phyloP scores from a whole-genome alignment of 2,797 vertebrate genomes.

The Anguilla marmorata region DNA sequence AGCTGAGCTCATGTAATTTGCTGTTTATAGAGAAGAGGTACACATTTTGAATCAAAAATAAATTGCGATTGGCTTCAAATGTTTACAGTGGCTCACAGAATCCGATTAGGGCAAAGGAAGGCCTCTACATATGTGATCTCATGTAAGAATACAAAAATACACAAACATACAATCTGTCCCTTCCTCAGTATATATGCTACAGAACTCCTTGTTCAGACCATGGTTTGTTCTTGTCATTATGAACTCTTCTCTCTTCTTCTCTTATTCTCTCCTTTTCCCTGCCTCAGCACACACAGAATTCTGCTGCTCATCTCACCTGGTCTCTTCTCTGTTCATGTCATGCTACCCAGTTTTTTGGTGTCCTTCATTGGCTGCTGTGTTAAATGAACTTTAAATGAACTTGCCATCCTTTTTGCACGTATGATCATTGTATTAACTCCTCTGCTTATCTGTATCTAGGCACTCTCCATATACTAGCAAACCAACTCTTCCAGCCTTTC shows the following conservation, averaged over 20 bases:
- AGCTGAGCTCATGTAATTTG: neutral
- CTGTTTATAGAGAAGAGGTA: neutral
- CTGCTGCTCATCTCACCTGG: neutral
- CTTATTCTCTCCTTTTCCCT: neutral
- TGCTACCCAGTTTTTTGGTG: neutral
- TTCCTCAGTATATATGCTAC: neutral
- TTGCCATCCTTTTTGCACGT: neutral
- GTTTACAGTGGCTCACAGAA: neutral
- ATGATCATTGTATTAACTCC: neutral
- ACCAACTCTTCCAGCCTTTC: neutral
- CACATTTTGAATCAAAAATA: neutral
- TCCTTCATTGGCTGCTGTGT: neutral
- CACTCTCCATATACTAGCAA: neutral
- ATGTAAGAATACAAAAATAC: neutral
- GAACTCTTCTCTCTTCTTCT: neutral
- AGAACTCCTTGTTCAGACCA: neutral
- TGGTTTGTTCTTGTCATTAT: neutral
- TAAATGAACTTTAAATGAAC: neutral
- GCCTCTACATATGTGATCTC: neutral
- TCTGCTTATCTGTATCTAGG: neutral
- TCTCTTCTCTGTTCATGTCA: constrained; percentile 3
- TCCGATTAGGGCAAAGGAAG: neutral
- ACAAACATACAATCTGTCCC: neutral
- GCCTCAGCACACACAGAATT: neutral
- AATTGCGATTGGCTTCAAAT: neutral